A percentile compares a stretch with the other conserved stretches of the same genome.
Evolutionary conservation across 2,797 vertebrate species (phyloP).

Genomic region (Catharus ustulatus): DNA sequence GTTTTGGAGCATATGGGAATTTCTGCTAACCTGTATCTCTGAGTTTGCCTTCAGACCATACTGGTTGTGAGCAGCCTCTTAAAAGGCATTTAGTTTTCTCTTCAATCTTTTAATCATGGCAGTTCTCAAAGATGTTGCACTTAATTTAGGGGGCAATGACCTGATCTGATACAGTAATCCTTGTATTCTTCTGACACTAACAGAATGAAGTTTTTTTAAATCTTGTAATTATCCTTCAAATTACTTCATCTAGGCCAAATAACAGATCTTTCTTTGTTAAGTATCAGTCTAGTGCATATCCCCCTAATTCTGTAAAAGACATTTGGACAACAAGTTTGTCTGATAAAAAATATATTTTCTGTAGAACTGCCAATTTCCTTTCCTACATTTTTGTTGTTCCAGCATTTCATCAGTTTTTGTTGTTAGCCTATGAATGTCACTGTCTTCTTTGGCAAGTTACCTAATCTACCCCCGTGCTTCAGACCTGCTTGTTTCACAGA

Average conservation of each 20-base stretch:
- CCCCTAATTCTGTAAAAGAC: background rate
- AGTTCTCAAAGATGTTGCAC: background rate
- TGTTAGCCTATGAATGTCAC: background rate
- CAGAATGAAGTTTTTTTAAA: background rate
- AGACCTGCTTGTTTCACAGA: background rate
- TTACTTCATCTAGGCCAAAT: background rate
- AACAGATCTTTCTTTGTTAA: background rate
- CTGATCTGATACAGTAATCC: background rate
- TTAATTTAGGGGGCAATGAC: background rate
- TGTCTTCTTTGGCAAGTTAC: background rate
- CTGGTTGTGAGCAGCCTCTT: background rate
- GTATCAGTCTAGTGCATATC: background rate
- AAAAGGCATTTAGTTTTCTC: background rate
- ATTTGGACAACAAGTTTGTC: background rate
- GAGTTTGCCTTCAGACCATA: background rate
- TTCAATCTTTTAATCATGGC: background rate
- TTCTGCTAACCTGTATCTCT: background rate
- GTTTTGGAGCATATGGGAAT: background rate
- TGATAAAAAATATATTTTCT: background rate
- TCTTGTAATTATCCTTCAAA: background rate
- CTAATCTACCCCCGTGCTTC: background rate
- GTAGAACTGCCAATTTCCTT: background rate
- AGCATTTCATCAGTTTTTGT: background rate
- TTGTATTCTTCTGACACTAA: background rate
- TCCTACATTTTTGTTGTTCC: background rate